phyloP scores from a whole-genome alignment of 2,888 invertebrate genomes.

The Heliconius sara region DNA sequence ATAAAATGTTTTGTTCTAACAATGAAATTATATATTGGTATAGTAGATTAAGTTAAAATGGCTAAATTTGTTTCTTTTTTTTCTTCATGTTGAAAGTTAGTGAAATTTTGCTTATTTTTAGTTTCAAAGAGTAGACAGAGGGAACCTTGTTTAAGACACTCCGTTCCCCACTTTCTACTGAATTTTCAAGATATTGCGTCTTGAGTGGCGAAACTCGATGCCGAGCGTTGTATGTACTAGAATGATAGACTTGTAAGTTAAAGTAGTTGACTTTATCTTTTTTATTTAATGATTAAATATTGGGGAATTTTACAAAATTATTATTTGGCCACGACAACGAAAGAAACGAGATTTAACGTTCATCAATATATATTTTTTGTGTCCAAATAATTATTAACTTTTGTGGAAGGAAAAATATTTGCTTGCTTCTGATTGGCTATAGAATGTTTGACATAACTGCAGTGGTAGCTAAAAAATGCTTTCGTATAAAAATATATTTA shows the following conservation, averaged over 20 bases:
- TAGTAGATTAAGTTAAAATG: neutral
- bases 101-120: neutral
- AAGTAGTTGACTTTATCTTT: neutral
- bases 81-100: neutral
- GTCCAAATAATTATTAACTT: neutral
- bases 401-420: neutral
- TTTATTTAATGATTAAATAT: neutral
- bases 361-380: neutral
- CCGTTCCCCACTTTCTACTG: no score
- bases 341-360: neutral
- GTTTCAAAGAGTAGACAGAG: no score
- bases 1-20: constrained; percentile 36
- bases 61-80: neutral
- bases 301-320: neutral
- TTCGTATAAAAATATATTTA: neutral
- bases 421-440: neutral
- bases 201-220: neutral
- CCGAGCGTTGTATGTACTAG: neutral
- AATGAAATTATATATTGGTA: constrained; percentile 27
- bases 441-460: neutral
- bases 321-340: neutral
- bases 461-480: neutral
- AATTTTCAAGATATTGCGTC: neutral
- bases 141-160: no score
- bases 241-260: neutral